Percentiles rank a stretch among this genome's conserved stretches.
These are phyloP conservation scores for Pseudonaja textilis DNA, from an alignment of 2,113 vertebrate species.

Conservation along the genomic window DNA sequence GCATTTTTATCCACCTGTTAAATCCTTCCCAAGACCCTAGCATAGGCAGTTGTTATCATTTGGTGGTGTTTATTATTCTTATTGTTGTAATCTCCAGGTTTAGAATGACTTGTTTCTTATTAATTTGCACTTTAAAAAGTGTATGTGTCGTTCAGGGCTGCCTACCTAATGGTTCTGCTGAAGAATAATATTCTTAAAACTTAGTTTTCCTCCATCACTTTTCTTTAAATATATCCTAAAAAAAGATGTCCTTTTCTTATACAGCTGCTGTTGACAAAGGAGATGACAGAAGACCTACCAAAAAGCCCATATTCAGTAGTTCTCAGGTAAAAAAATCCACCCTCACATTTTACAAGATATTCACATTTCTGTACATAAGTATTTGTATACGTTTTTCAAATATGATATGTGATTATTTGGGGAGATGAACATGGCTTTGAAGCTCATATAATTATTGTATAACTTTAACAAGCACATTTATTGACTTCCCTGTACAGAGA, in stretches of 20 bases:
- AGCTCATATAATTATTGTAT: neutral
- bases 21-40: neutral
- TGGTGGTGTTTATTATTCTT: neutral
- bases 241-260: constrained; percentile 55
- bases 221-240: constrained; percentile 28
- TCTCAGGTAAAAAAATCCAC: constrained; percentile 82
- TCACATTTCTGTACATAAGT: constrained; percentile 1
- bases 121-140: neutral
- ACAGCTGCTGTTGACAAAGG: constrained; percentile 92
- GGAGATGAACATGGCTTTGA: neutral
- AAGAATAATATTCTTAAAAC: neutral
- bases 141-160: neutral
- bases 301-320: constrained; percentile 89
- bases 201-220: neutral
- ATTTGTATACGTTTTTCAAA: constrained; percentile 12
- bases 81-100: neutral
- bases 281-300: constrained; percentile 86
- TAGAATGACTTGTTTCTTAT: neutral
- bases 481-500: neutral
- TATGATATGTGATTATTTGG: neutral
- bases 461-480: constrained; percentile 4
- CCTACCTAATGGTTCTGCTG: neutral
- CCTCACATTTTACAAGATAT: constrained; percentile 14
- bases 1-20: neutral
- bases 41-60: neutral